A percentile compares a stretch with the other conserved stretches of the same genome.
These are phyloP conservation scores for Nephrocerus scutellatus DNA, from an alignment of 2,888 invertebrate genomes.

Conservation along the genomic window DNA sequence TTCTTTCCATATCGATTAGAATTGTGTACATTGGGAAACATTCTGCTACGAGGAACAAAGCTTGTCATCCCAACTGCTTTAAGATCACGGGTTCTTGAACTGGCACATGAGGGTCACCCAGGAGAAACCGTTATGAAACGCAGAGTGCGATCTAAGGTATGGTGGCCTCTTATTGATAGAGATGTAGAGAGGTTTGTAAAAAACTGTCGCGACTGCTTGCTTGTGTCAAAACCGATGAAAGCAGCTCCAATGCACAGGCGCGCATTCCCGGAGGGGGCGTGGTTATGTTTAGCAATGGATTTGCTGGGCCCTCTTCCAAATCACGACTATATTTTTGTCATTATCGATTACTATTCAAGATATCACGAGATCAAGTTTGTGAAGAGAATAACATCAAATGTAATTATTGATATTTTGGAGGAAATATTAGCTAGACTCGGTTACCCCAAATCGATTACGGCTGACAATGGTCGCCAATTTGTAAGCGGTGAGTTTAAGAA, in stretches of 20 bases:
- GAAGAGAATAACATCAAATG: conserved; percentile 4
- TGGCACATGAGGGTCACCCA: too few species aligned
- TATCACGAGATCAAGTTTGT: conserved; percentile 15
- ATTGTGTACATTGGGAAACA: conserved; percentile 12
- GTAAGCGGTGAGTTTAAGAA: conserved; percentile 13
- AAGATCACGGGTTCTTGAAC: too few species aligned
- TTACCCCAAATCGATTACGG: conserved; percentile 12
- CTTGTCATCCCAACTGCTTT: conserved; percentile 12
- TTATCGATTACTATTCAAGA: conserved; percentile 16
- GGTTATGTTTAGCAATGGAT: conserved; percentile 16
- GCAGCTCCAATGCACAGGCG: conserved; percentile 10
- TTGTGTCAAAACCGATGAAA: conserved; percentile 14
- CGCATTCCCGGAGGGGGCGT: conserved; percentile 11
- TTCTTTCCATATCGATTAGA: conserved; percentile 16
- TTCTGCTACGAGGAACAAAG: conserved; percentile 13
- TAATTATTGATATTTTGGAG: conserved; percentile 11
- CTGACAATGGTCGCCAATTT: conserved; percentile 19
- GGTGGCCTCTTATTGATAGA: conserved; percentile 19
- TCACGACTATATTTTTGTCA: conserved; percentile 15
- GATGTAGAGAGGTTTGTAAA: conserved; percentile 15
- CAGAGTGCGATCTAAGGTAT: conserved; percentile 15
- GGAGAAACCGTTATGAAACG: conserved; percentile 8
- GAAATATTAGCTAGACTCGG: conserved; percentile 15
- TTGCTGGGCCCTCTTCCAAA: conserved; percentile 15
- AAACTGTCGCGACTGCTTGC: conserved; percentile 14